Base-by-base conservation (phyloP, 2,113 vertebrate genomes). In the Forbesichthys papilliferus region DNA sequence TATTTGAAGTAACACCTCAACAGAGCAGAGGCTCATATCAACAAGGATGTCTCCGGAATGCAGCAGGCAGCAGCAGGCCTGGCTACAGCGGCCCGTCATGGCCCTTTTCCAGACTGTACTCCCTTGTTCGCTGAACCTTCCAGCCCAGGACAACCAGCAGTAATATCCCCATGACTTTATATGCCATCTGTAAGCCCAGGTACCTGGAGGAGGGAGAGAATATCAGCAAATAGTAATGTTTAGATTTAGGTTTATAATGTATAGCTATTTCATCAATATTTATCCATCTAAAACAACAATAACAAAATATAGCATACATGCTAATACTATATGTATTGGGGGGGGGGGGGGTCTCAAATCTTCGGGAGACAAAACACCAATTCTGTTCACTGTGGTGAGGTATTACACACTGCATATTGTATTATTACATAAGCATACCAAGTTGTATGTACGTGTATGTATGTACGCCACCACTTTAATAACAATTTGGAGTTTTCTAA, bases 41-140 rank as follows among this genome's bases (percentile, higher is more conserved):
- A 55, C 55, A 10, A 14, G 1, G 11, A 14, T 33, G 3, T 59
- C 10, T 62, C 16, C 18, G 20, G 46, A 62, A 16, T 20, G 16
- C 10, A 11, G 20, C 59, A 27, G 42, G 5, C 11, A 14, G 9
- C 60, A 16, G 13, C 9, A 0, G 14, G 9, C 11, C 0, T 12
- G 52, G 57, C 91, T 88, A 91, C 81, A 92, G 69, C 0, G 52
- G 73, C 20, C 80, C 86, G 9, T 91, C 90, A 0, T 91, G 85
- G 64, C 89, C 95, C 75, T 95, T 95, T 79, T 96, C 95, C 80
- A 99, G 90, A 0, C 92, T 94, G 86, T 98, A 97, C 75, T 96
- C 94, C 71, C 94, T 92, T 67, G 91, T 96, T 63, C 89, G 94
- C 74, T 94, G 93, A 80, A 94, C 93, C 72, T 94, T 96, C 96